phyloP scores from a whole-genome alignment of 2,888 invertebrate genomes.

The Scaptomyza caliginosa region DNA sequence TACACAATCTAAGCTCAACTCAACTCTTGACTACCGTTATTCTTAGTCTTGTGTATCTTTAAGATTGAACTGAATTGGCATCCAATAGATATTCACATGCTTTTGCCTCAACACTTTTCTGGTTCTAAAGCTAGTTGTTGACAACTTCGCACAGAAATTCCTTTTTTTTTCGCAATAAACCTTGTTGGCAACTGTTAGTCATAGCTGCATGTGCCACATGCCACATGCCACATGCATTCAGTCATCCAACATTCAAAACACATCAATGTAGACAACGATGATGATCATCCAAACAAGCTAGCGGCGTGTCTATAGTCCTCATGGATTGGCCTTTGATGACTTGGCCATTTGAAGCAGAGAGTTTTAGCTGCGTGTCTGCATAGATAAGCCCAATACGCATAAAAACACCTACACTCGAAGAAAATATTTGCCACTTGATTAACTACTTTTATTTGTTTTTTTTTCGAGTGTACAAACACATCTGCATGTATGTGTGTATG shows the following conservation, averaged over 20 bases:
- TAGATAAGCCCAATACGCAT: conserved; percentile 5
- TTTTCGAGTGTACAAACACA: neutral
- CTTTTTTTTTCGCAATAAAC: neutral
- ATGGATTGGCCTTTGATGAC: conserved; percentile 48
- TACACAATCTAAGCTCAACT: too few relatives aligned
- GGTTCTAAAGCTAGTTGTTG: neutral
- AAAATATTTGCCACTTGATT: neutral
- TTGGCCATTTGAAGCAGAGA: conserved; percentile 10
- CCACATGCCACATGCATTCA: conserved; percentile 1
- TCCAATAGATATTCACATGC: neutral
- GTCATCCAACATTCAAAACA: neutral
- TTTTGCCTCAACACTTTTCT: neutral
- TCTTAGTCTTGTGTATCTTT: neutral
- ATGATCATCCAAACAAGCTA: conserved; percentile 19
- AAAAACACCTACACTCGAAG: neutral
- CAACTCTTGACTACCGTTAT: too few relatives aligned
- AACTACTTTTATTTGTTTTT: neutral
- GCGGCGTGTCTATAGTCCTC: conserved; percentile 16
- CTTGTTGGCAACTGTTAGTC: neutral
- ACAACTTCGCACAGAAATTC: neutral
- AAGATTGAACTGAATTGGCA: neutral
- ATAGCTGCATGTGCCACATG: neutral
- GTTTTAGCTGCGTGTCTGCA: conserved; percentile 19
- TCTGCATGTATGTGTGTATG: conserved; percentile 6
- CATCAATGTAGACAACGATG: neutral